Percentiles rank a stretch among this genome's conserved stretches.
Conservation (phyloP, 2,113 vertebrate species). For the Tyrannus savana region DNA sequence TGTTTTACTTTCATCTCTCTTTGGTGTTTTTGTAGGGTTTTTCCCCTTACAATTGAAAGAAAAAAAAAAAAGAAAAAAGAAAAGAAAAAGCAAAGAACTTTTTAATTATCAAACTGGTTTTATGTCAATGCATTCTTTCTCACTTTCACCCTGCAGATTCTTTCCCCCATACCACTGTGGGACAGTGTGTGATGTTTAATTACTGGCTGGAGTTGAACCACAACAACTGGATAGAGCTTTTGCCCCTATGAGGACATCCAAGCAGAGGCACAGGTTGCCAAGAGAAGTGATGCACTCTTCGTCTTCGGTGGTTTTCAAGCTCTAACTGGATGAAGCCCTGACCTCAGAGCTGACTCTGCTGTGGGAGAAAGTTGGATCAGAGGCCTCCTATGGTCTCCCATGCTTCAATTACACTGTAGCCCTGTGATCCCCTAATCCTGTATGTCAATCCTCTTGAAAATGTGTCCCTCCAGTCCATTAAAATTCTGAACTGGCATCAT, state of each 20-base stretch:
- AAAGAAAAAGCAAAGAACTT: background rate
- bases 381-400: rapidly evolving
- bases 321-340: background rate
- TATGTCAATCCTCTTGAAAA: background rate
- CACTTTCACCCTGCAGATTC: background rate
- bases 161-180: background rate
- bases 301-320: background rate
- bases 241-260: background rate
- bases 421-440: background rate
- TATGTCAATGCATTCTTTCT: background rate
- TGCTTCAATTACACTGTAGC: background rate
- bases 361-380: background rate
- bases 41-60: background rate
- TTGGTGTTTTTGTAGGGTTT: rapidly evolving
- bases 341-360: background rate
- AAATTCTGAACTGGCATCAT: background rate
- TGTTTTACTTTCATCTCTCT: background rate
- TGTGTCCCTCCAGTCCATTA: background rate
- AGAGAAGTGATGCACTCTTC: background rate
- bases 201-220: background rate
- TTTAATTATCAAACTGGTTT: background rate
- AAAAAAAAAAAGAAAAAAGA: background rate
- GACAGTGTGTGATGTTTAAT: background rate
- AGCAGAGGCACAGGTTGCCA: background rate
- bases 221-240: background rate